Conservation (phyloP, 2,113 vertebrate species). For the Hemiscyllium ocellatum region DNA sequence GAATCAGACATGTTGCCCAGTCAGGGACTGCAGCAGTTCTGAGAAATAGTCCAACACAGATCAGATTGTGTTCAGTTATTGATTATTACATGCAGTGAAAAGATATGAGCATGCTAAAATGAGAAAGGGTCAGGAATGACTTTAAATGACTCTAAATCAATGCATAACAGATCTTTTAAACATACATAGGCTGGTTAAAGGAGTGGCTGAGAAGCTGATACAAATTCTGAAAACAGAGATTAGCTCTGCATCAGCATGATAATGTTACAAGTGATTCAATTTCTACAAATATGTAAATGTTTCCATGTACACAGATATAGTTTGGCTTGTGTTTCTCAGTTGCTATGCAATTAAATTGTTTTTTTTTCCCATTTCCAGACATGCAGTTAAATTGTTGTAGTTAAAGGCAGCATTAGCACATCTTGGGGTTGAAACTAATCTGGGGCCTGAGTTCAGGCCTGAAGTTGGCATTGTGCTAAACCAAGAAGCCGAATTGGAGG, state of each 20-base stretch:
- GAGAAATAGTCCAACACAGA: background rate
- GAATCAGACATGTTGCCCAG: conserved; percentile 8
- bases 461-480: background rate
- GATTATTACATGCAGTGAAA: conserved; percentile 9
- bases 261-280: conserved; percentile 21
- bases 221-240: conserved; percentile 24
- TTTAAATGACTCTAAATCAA: background rate
- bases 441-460: background rate
- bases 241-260: conserved; percentile 6
- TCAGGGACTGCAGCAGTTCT: background rate
- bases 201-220: background rate
- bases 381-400: background rate
- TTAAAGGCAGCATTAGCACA: background rate
- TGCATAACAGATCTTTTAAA: background rate
- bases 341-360: conserved; percentile 34
- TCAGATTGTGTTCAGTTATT: conserved; percentile 31
- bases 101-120: background rate
- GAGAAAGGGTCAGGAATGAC: background rate
- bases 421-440: background rate
- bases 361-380: conserved; percentile 1
- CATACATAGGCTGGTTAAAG: background rate
- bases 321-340: conserved; percentile 19
- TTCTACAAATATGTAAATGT: conserved; percentile 22
- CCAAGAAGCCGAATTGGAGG: background rate
- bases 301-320: conserved; percentile 27